Evolutionary conservation across 2,888 invertebrate species (phyloP), one percentile per base, ranked within the genome.

Genomic region (Nomada ferruginata): DNA sequence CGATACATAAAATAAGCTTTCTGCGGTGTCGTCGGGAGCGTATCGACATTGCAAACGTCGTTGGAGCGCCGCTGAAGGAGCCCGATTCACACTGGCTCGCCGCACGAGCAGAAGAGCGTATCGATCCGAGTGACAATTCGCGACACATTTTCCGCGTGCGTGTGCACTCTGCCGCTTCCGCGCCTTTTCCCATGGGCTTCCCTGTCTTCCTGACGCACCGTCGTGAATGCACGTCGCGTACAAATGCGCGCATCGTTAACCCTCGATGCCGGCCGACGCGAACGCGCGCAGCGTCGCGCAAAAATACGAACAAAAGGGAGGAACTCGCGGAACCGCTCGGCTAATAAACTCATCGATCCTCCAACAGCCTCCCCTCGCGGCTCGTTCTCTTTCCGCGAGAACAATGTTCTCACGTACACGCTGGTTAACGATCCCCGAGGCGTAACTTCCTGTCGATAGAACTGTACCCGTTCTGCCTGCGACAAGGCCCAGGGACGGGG

Each of bases 71-170:
- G 20, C 26, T 9, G 36, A 13, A 9, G 13, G 23, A 2, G 18
- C 42, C 18, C 44, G 69, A 61, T 57, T 50, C 53, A 20, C 53
- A 50, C n/a, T 23, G 50, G 2, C 57, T 64, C 23, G 13, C 7
- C 7, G 55, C 11, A 52, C 50, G 47, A 47, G 42, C 50, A 15
- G 23, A 18, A 13, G 63, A 55, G 63, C 68, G 73, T 66, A 87
- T 87, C 87, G 86, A 87, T 86, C 76, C 77, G 73, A 42, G 52
- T 60, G 76, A 73, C 75, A 66, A 79, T 85, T 75, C 79, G 69
- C 85, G 84, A 84, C 82, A 82, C 78, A 79, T 82, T 76, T 85
- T 75, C 78, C 69, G 71, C 68, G 71, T 73, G 74, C 77, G 82
- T 76, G 70, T 72, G 64, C 82, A 70, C 55, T 60, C 65, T 76